Evolutionary conservation across 37 sponge, comb jelly and placozoan genomes (phyloP).

Genomic region (Hexactinellida sp.): DNA sequence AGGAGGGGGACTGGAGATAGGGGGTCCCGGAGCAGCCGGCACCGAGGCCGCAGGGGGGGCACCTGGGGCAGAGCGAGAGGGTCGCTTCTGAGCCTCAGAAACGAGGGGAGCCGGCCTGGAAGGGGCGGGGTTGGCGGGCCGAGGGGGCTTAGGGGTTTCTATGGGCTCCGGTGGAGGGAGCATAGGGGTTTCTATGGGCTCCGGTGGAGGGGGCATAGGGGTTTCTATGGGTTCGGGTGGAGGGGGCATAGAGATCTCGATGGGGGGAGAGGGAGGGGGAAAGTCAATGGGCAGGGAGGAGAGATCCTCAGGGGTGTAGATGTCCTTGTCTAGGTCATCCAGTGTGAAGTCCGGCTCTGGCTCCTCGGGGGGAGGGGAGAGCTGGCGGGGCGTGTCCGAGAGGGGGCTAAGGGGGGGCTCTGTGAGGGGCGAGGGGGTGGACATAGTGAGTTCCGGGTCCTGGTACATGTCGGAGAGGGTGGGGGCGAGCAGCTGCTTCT

Average conservation of each 20-base stretch:
- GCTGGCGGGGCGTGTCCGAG: not conserved
- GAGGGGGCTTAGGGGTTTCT: not conserved
- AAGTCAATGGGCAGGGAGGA: not conserved
- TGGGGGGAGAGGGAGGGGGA: conserved; percentile 15
- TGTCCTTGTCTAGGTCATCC: not conserved
- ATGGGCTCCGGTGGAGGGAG: not conserved
- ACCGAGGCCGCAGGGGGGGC: not conserved
- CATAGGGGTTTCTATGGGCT: not conserved
- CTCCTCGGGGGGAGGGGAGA: not conserved
- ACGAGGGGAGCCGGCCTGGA: not conserved
- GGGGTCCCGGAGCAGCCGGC: not conserved
- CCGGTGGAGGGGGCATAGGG: conserved; percentile 23
- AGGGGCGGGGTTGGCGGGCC: conserved; percentile 18
- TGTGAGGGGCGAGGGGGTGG: not conserved
- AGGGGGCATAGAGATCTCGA: not conserved
- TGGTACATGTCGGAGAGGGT: not conserved
- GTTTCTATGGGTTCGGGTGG: conserved; percentile 12
- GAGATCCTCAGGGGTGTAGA: not conserved
- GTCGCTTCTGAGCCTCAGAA: not conserved
- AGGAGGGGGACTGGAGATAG: not conserved
- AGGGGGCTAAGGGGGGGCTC: not conserved
- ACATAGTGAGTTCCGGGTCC: not conserved
- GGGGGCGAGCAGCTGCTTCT: not conserved
- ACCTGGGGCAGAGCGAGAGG: not conserved
- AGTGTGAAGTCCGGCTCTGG: not conserved